A percentile compares a stretch with the other conserved stretches of the same genome.
phyloP scores from a whole-genome alignment of 2,113 vertebrate genomes.

The Ceratotherium simum region DNA sequence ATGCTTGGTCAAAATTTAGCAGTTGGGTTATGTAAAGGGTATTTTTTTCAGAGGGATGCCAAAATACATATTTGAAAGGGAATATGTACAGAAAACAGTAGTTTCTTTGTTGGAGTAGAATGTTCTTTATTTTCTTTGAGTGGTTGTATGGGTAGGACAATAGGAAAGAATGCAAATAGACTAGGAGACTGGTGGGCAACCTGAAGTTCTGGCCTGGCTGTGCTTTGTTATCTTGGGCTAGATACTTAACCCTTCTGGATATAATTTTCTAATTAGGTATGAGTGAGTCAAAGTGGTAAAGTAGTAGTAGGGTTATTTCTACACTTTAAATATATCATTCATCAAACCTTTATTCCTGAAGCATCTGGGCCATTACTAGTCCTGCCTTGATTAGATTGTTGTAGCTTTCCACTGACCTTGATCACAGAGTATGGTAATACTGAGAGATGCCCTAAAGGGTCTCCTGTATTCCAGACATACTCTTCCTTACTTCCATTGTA shows the following conservation, averaged over 20 bases:
- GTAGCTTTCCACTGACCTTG: neutral
- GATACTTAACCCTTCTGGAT: neutral
- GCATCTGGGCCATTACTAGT: neutral
- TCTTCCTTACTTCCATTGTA: neutral
- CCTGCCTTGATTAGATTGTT: neutral
- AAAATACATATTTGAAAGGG: neutral
- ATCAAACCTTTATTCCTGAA: no score
- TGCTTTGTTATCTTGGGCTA: neutral
- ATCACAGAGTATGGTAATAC: neutral
- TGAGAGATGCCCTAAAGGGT: neutral
- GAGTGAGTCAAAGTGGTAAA: neutral
- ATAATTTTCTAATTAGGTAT: neutral
- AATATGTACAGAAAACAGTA: neutral
- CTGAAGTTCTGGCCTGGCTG: neutral
- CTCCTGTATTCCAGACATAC: neutral
- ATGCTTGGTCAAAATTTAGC: neutral
- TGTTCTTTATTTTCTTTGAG: slow-evolving; percentile 30
- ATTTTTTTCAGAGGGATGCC: neutral
- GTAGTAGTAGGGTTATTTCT: no score
- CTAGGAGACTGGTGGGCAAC: neutral
- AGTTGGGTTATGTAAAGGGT: neutral
- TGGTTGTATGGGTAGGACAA: neutral
- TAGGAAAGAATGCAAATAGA: neutral
- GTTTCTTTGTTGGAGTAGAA: slow-evolving; percentile 3
- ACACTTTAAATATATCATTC: no score